Conservation (phyloP, 2,113 vertebrate species). For the Ibidorhyncha struthersii region DNA sequence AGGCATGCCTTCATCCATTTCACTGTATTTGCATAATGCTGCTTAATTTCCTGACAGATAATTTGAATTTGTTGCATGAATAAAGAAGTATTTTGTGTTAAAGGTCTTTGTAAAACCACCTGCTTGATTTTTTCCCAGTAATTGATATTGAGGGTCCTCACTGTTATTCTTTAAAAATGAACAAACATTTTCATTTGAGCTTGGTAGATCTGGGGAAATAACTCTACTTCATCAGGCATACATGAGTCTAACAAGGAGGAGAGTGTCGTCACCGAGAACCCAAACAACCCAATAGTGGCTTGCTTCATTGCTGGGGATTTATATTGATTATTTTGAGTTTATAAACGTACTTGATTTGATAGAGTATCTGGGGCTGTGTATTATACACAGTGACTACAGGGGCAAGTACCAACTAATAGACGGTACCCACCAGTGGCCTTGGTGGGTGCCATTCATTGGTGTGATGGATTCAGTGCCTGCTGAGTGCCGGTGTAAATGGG, state of each 20-base stretch:
- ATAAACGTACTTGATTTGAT: neutral
- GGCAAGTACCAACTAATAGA: neutral
- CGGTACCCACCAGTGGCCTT: neutral
- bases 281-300: neutral
- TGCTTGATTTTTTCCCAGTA: neutral
- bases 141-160: neutral
- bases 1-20: neutral
- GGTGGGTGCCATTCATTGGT: neutral
- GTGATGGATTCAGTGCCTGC: neutral
- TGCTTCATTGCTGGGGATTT: neutral
- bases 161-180: neutral
- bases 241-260: neutral
- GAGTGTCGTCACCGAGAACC: neutral
- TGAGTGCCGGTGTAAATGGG: neutral
- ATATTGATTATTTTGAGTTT: neutral
- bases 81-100: neutral
- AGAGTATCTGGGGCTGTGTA: neutral
- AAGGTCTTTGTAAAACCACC: neutral
- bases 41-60: neutral
- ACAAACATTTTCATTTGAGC: neutral
- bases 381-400: neutral
- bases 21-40: neutral
- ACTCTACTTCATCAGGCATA: neutral
- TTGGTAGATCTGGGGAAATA: neutral
- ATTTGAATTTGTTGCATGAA: neutral